A percentile compares a stretch with the other conserved stretches of the same genome.
phyloP scores from a whole-genome alignment of 2,888 invertebrate genomes.

The Hoplodrina ambigua region DNA sequence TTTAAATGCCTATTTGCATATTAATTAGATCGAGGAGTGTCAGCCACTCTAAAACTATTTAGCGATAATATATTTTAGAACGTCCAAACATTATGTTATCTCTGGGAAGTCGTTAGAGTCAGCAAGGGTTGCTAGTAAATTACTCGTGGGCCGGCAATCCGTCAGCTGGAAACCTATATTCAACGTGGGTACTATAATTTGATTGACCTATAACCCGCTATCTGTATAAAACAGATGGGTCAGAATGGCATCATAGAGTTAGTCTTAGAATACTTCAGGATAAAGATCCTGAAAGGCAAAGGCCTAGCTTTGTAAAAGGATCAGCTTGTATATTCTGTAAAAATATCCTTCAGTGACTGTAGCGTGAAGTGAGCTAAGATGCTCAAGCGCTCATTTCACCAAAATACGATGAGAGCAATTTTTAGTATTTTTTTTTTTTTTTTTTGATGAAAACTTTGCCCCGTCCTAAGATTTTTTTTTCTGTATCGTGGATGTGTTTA shows the following conservation, averaged over 20 bases:
- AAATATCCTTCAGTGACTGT: no score
- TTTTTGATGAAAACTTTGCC: no score
- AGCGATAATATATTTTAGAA: slow-evolving; percentile 16
- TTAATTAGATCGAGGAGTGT: not conserved
- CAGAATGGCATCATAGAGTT: not conserved
- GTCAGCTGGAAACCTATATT: slow-evolving; percentile 26
- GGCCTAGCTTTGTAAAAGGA: no score
- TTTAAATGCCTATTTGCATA: not conserved
- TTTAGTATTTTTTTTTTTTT: no score
- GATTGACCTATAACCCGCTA: slow-evolving; percentile 26
- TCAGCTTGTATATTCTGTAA: no score
- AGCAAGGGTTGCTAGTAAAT: slow-evolving; percentile 47
- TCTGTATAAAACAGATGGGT: not conserved
- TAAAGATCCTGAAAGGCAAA: no score
- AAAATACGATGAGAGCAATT: no score
- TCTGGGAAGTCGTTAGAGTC: slow-evolving; percentile 38
- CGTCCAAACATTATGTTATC: slow-evolving; percentile 36
- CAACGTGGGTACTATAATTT: slow-evolving; percentile 32
- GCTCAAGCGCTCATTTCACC: no score
- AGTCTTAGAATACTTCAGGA: no score
- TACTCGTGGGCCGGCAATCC: slow-evolving; percentile 27
- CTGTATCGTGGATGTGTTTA: no score
- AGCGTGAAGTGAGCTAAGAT: no score
- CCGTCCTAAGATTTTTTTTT: no score
- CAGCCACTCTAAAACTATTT: slow-evolving; percentile 17